These are phyloP conservation scores for Grantiella picta DNA, from an alignment of 2,113 vertebrate species.

Conservation along the genomic window DNA sequence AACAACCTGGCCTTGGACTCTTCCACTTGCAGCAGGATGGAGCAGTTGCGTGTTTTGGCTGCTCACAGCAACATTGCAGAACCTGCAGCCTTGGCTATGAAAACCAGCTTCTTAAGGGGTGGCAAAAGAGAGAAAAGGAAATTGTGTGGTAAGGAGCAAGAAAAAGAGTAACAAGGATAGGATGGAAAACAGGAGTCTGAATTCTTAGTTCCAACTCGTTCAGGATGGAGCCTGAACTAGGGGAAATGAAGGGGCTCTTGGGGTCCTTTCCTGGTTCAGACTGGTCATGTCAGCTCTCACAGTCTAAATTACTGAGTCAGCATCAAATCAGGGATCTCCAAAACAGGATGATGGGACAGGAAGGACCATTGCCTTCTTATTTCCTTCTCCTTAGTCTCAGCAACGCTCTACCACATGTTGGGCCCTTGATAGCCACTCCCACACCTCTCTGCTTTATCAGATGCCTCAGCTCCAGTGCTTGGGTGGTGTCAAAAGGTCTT, in stretches of 20 bases:
- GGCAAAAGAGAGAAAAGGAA: not conserved
- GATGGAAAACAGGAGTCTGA: not conserved
- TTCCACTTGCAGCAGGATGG: not conserved
- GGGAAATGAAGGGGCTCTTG: not conserved
- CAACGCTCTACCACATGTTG: rapidly evolving
- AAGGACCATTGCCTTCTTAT: not conserved
- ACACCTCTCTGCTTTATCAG: not conserved
- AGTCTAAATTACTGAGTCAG: not conserved
- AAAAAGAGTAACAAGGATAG: not conserved
- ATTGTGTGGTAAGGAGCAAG: rapidly evolving
- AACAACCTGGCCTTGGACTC: not conserved
- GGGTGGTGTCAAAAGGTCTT: not conserved
- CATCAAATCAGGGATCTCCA: not conserved
- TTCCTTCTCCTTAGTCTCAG: not conserved
- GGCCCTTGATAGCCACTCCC: not conserved
- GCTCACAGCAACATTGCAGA: not conserved
- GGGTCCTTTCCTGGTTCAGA: not conserved
- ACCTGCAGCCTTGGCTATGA: not conserved
- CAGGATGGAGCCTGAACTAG: not conserved
- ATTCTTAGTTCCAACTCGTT: not conserved
- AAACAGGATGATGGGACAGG: not conserved
- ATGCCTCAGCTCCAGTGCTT: not conserved
- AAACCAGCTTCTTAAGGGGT: not conserved
- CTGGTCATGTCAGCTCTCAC: not conserved
- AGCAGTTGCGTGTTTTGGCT: not conserved